Percentiles rank a stretch among this genome's conserved stretches.
Evolutionary conservation across 2,113 vertebrate genomes (phyloP).

Genomic region (Callionymus lyra): DNA sequence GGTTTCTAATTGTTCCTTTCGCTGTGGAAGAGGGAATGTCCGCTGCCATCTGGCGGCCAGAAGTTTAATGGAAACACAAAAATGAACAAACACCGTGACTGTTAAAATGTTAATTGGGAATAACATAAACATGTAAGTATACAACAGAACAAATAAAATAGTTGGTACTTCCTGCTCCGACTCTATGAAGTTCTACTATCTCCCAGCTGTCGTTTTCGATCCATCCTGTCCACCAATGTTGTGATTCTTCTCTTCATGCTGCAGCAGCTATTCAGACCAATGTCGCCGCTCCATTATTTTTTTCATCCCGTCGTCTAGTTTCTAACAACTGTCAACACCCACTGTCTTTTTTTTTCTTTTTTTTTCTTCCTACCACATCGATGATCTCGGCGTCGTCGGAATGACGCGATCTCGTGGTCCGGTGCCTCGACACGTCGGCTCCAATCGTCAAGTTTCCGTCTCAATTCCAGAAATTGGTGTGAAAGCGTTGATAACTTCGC

Average conservation of each 20-base stretch:
- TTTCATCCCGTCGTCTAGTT: slow-evolving; percentile 45
- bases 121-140: no score
- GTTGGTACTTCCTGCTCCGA: no score
- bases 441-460: slow-evolving; percentile 37
- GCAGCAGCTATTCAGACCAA: slow-evolving; percentile 14
- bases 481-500: slow-evolving; percentile 9
- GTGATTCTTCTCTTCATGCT: neutral
- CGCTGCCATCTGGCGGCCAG: no score
- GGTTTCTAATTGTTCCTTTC: no score
- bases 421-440: slow-evolving; percentile 23
- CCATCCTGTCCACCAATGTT: no score
- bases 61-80: no score
- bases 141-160: no score
- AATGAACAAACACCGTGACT: no score
- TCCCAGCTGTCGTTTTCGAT: no score
- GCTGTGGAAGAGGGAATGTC: no score
- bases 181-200: no score
- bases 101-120: no score
- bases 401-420: slow-evolving; percentile 44
- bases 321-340: slow-evolving; percentile 51
- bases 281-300: slow-evolving; percentile 44
- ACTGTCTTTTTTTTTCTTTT: slow-evolving; percentile 46
- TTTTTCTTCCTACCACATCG: slow-evolving; percentile 14
- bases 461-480: slow-evolving; percentile 3
- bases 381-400: slow-evolving; percentile 21